phyloP scores from a whole-genome alignment of 92 coral and sea anemone genomes.

The Blastomussa wellsi region DNA sequence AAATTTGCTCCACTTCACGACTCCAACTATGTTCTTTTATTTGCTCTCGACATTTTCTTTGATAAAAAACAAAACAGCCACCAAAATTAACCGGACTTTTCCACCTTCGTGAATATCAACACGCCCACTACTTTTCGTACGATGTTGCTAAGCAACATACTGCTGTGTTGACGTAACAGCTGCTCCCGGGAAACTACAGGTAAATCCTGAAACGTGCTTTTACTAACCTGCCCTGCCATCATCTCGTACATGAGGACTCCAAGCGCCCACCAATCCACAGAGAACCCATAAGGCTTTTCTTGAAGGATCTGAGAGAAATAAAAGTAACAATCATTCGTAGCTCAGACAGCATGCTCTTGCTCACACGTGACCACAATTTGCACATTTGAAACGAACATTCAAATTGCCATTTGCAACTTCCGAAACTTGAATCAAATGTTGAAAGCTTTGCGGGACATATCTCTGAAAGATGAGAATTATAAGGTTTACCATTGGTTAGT shows the following conservation, averaged over 20 bases:
- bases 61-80: neutral
- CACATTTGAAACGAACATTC: neutral
- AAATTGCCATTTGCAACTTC: no score
- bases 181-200: no score
- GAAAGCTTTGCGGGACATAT: no score
- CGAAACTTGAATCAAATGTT: no score
- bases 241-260: constrained; percentile 98
- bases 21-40: neutral
- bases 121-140: neutral
- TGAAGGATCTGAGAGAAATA: constrained; percentile 67
- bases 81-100: no score
- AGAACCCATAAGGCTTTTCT: constrained; percentile 93
- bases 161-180: neutral
- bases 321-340: neutral
- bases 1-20: no score
- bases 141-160: neutral
- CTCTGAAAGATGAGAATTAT: no score
- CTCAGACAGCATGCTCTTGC: neutral
- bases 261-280: constrained; percentile 99
- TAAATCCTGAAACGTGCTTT: neutral
- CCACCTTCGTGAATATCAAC: neutral
- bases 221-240: constrained; percentile 98
- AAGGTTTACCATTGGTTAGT: no score
- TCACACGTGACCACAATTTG: neutral
- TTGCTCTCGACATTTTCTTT: neutral